Conservation (phyloP, 2,888 invertebrate genomes). For the Leptinotarsa rubiginosa region DNA sequence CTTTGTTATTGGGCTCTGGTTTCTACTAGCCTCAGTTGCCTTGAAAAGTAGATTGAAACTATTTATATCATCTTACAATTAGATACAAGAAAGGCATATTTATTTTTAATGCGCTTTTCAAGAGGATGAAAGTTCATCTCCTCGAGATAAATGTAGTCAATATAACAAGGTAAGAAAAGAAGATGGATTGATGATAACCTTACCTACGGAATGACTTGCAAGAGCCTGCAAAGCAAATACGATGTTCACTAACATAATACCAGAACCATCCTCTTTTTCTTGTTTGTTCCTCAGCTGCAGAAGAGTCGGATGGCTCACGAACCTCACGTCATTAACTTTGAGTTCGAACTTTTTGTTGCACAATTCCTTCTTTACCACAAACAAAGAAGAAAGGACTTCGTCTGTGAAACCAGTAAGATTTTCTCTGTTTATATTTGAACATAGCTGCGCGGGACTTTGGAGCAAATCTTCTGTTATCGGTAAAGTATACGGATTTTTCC, state of each 20-base stretch:
- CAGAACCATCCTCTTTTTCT: conserved; percentile 71
- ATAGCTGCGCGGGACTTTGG: conserved; percentile 69
- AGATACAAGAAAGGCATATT: too few relatives aligned
- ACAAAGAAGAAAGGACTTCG: conserved; percentile 87
- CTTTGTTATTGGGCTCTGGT: too few relatives aligned
- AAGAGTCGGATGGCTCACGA: conserved; percentile 93
- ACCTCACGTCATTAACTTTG: conserved; percentile 93
- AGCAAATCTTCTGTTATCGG: conserved; percentile 80
- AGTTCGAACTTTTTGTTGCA: conserved; percentile 93
- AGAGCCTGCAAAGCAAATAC: conserved; percentile 92
- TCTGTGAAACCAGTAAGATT: conserved; percentile 80
- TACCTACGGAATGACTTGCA: conserved; percentile 89
- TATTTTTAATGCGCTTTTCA: too few relatives aligned
- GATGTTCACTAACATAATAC: conserved; percentile 85
- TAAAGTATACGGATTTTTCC: conserved; percentile 86
- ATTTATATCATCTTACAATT: too few relatives aligned
- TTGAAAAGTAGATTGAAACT: too few relatives aligned
- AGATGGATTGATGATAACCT: conserved; percentile 43
- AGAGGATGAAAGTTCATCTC: too few relatives aligned
- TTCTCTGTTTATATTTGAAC: conserved; percentile 76
- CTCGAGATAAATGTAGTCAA: too few relatives aligned
- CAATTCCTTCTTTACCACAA: conserved; percentile 90
- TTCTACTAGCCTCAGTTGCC: too few relatives aligned
- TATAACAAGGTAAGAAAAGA: too few relatives aligned
- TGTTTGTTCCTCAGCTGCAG: conserved; percentile 74